Conservation (phyloP, 2,797 vertebrate genomes). For the Amphiprion clarkii region DNA sequence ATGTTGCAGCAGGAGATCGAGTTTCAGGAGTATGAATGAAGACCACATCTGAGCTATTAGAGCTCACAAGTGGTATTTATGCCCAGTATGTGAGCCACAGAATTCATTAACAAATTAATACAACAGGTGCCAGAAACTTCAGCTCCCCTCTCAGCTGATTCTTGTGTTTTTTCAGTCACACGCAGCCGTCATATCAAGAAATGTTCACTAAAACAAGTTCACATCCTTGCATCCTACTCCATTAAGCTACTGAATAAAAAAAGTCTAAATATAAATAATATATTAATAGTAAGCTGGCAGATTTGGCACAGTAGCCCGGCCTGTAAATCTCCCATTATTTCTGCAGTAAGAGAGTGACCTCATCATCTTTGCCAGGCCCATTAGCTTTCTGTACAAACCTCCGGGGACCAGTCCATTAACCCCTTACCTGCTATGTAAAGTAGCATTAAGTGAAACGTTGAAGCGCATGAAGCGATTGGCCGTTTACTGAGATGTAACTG, state of each 20-base stretch:
- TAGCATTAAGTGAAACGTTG: slow-evolving; percentile 66
- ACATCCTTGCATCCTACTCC: slow-evolving; percentile 11
- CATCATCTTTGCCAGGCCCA: slow-evolving; percentile 78
- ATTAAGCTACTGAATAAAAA: slow-evolving; percentile 36
- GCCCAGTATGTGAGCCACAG: not conserved
- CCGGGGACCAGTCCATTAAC: slow-evolving; percentile 78
- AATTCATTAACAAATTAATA: slow-evolving; percentile 37
- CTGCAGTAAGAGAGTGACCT: slow-evolving; percentile 78
- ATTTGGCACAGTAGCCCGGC: slow-evolving; percentile 44
- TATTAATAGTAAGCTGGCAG: slow-evolving; percentile 57
- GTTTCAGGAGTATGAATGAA: slow-evolving; percentile 72
- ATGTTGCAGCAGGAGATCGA: slow-evolving; percentile 71
- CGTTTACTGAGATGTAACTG: slow-evolving; percentile 34
- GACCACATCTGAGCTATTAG: slow-evolving; percentile 47
- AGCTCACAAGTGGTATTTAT: slow-evolving; percentile 31
- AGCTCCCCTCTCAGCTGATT: not conserved
- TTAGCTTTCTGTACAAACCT: slow-evolving; percentile 79
- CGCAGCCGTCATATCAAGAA: not conserved
- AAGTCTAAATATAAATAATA: slow-evolving; percentile 62
- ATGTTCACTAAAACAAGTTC: slow-evolving; percentile 1
- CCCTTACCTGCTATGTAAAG: slow-evolving; percentile 73
- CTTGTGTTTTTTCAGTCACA: not conserved
- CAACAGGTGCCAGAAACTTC: slow-evolving; percentile 15
- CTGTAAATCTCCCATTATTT: slow-evolving; percentile 73
- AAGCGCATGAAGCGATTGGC: slow-evolving; percentile 37